Evolutionary conservation across 2,888 invertebrate species (phyloP), one percentile per base, ranked within the genome.

Genomic region (Drosophila kokeensis): DNA sequence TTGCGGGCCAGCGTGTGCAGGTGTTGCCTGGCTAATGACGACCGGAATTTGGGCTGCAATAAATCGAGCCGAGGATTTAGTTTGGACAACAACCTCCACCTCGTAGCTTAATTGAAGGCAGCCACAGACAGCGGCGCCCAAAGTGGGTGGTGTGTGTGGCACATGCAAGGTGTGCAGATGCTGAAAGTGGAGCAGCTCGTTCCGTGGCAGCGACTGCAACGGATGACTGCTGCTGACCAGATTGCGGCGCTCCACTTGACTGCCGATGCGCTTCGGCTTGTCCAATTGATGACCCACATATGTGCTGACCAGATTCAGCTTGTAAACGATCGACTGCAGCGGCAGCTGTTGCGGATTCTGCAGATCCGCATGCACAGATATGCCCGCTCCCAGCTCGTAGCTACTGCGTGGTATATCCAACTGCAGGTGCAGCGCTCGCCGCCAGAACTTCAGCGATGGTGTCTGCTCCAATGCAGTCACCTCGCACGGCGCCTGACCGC

Each of bases 91-190:
- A 7, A 90, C 91, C 54, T 91, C 91, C 24, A 92, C 70, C 76
- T 92, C 92, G 57, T 92, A 92, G 30, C 72, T 73, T 0, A 92
- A 59, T 65, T 88, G 88, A n/a, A 92, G 68, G 32, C 91, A 91
- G 18, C 80, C 76, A 32, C 92, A 92, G 5, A 69, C 82, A 0
- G 53, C 38, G 10, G 65, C 58, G 11, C 75, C 61, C 36, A 89
- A 59, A 4, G 86, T 83, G 11, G 92, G 89, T 10, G 90, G 70
- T 1, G 78, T 80, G 42, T 77, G 71, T 2, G 91, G 90, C 62
- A 91, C 79, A 42, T 76, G 82, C 18, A 91, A 42, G 48, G 76
- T 71, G 48, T 89, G 81, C n/a, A 91, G 64, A 62, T 91, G 87
- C 73, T 91, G 90, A 34, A 90, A 79, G 7, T 73, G 54, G 15